Evolutionary conservation across 2,888 invertebrate species (phyloP), one percentile per base, ranked within the genome.

Genomic region (Agonopterix arenella): DNA sequence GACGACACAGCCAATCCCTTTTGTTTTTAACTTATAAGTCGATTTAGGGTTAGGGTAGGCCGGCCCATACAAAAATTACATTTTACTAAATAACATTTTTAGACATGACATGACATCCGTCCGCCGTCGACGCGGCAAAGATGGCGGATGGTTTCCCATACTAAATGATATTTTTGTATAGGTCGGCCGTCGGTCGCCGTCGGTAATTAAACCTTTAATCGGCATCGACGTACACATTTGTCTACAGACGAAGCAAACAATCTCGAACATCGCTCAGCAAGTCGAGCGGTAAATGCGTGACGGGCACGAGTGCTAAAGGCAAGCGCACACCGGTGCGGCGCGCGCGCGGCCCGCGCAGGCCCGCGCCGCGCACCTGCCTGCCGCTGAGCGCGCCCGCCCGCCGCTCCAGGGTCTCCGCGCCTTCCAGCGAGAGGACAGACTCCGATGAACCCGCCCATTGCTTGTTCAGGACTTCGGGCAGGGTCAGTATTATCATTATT

Each of bases 401-500:
- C 68, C 69, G 28, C 62, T 49, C 41, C 55, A 57, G 44, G 13
- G 41, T 64, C 60, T 70, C 69, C 13, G 58, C 68, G 11, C 64
- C 58, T 18, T 82, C 84, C 9, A 80, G 80, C 62, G 86, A 84
- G 56, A 61, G 90, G 51, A 83, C 83, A 0, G 88, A 89, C 68
- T 84, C 85, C 2, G 86, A 88, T 48, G 84, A 84, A 40, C 79
- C 84, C 1, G 64, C 77, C 42, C 76, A 77, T 36, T 68, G 66
- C 36, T 53, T 76, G 1, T 83, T 74, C 55, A 60, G 82, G 50
- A 70, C 63, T 37, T 62, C 72, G 0, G 76, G 70, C 51, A 66
- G 80, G 66, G 85, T 82, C 40, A 11, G 28, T 28, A 28, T 28
- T 28, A 18, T n/a, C n/a, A n/a, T n/a, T n/a, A n/a, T n/a, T n/a